A percentile compares a stretch with the other conserved stretches of the same genome.
Conservation (phyloP, 2,888 invertebrate genomes). For the Trichogramma evanescens region DNA sequence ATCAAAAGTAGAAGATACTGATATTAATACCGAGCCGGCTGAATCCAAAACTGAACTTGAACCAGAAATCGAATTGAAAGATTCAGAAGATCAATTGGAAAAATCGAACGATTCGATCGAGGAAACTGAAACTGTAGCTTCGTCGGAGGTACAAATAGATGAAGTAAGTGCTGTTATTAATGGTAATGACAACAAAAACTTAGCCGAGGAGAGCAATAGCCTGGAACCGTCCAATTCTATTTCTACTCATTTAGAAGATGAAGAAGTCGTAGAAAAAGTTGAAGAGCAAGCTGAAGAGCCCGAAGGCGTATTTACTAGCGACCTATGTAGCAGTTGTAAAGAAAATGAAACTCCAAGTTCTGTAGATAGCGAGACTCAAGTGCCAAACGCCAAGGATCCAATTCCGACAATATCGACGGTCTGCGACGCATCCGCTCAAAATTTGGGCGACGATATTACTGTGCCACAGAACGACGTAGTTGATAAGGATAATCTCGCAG, state of each 20-base stretch:
- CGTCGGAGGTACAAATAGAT: slow-evolving; percentile 24
- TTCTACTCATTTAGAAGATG: slow-evolving; percentile 43
- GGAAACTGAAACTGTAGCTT: slow-evolving; percentile 25
- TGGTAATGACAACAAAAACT: slow-evolving; percentile 34
- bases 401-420: slow-evolving; percentile 68
- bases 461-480: slow-evolving; percentile 43
- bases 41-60: slow-evolving; percentile 1
- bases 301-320: background rate
- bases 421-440: slow-evolving; percentile 59
- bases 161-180: slow-evolving; percentile 42
- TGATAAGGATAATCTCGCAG: slow-evolving; percentile 36
- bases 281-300: too few species aligned
- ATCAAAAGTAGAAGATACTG: slow-evolving; percentile 1
- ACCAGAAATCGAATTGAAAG: background rate
- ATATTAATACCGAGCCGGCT: background rate
- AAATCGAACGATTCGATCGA: slow-evolving; percentile 2
- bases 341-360: slow-evolving; percentile 32
- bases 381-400: slow-evolving; percentile 46
- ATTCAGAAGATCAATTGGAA: background rate
- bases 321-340: slow-evolving; percentile 42
- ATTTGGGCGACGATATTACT: slow-evolving; percentile 41
- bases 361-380: slow-evolving; percentile 43
- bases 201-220: slow-evolving; percentile 40
- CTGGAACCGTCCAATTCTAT: slow-evolving; percentile 46
- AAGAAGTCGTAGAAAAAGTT: slow-evolving; percentile 35